Evolutionary conservation across 2,797 vertebrate species (phyloP), one percentile per base, ranked within the genome.

Genomic region (Etheostoma perlongum): DNA sequence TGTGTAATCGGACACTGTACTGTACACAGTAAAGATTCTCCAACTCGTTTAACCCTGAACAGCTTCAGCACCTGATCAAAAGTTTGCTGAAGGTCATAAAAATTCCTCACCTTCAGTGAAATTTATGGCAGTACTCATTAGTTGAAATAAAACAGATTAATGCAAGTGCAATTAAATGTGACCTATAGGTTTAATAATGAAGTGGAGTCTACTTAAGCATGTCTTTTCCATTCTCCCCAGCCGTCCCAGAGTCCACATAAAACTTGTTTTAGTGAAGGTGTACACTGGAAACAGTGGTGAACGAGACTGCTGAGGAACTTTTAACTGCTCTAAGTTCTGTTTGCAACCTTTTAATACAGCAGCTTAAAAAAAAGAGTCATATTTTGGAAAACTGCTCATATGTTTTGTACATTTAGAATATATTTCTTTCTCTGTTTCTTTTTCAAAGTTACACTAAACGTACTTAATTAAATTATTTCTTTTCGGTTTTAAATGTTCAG

Each of bases 71-170:
- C 89, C 91, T 95, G 94, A 96, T 96, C 95, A 96, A 96, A 96
- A 95, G 94, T 94, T 92, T 91, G 91, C 91, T 82, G 84, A 88
- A 82, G 87, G 94, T 93, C 91, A 94, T 96, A 95, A 95, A 96
- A 94, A 96, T 96, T 96, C 95, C 94, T 94, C 92, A 89, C 91
- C 92, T 94, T 94, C 93, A 94, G 93, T 96, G 94, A 96, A 96
- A 93, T 95, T 93, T 95, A 95, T 90, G 76, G 94, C 89, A 79
- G 88, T 48, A 90, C 95, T 96, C 95, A 95, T 96, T 96, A 96
- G 95, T 74, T 90, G 89, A 94, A 95, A 95, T 95, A 94, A 94
- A 96, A 94, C 90, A 93, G 93, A 96, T 96, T 95, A 95, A 95
- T 94, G 92, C 85, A 90, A 86, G 87, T 89, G 90, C 94, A 95